phyloP scores from a whole-genome alignment of 2,797 vertebrate species.

The Pseudotriccus pelzelni region DNA sequence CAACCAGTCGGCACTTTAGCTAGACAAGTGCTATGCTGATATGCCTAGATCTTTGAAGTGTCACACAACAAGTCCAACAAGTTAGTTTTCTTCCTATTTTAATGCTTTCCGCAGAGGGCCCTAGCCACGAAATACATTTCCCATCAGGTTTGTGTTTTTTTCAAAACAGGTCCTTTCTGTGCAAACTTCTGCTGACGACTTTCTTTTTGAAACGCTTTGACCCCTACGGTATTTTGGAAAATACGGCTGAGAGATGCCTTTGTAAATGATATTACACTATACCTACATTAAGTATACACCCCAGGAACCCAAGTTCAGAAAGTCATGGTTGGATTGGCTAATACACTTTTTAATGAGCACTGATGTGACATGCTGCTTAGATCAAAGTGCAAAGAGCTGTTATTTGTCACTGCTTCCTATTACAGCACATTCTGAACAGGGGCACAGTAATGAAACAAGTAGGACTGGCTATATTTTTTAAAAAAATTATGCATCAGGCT shows the following conservation, averaged over 20 bases:
- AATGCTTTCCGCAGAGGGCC: not conserved
- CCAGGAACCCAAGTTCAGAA: slow-evolving; percentile 17
- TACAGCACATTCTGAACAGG: not conserved
- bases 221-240: not conserved
- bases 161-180: not conserved
- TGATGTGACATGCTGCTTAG: slow-evolving; percentile 7
- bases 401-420: slow-evolving; percentile 2
- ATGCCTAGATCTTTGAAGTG: slow-evolving; percentile 42
- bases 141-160: not conserved
- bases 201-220: not conserved
- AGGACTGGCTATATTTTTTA: not conserved
- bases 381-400: slow-evolving; percentile 20
- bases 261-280: not conserved
- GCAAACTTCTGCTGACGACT: not conserved
- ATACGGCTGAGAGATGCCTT: not conserved
- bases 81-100: slow-evolving; percentile 34
- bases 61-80: slow-evolving; percentile 46
- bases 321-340: slow-evolving; percentile 13
- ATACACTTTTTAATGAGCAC: slow-evolving; percentile 15
- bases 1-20: not conserved
- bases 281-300: not conserved
- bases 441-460: not conserved
- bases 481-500: not conserved
- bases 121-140: not conserved
- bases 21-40: slow-evolving; percentile 21